Conservation (phyloP, 2,113 vertebrate genomes). For the Cygnus atratus region DNA sequence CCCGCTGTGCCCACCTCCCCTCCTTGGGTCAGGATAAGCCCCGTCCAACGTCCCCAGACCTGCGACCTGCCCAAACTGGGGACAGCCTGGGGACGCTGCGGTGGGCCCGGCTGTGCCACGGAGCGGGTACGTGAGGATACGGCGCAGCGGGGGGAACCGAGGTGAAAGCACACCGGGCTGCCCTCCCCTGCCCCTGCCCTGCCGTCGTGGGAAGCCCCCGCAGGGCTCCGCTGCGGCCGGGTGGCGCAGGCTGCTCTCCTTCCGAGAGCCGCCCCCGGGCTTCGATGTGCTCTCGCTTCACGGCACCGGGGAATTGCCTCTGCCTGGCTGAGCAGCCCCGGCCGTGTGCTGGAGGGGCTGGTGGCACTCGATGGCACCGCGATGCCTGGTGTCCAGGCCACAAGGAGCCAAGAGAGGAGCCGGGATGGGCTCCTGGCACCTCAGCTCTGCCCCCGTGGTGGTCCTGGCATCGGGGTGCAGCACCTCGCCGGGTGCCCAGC, state of each 20-base stretch:
- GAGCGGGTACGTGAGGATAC: neutral
- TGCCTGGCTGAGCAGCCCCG: conserved; percentile 46
- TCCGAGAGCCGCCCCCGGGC: neutral
- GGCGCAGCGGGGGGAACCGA: neutral
- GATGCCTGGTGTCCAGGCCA: neutral
- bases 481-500: rapidly evolving
- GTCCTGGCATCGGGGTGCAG: rapidly evolving
- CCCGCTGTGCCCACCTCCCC: rapidly evolving
- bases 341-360: neutral
- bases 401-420: rapidly evolving
- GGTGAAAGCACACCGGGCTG: neutral
- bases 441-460: neutral
- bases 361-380: neutral
- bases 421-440: neutral
- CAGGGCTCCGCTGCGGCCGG: neutral
- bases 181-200: neutral
- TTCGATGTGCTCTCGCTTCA: conserved; percentile 60
- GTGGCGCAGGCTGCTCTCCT: neutral
- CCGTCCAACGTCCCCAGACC: neutral
- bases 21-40: rapidly evolving
- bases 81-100: neutral
- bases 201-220: neutral
- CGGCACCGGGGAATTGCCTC: neutral
- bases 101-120: rapidly evolving
- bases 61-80: neutral